A percentile compares a stretch with the other conserved stretches of the same genome.
Evolutionary conservation across 2,888 invertebrate species (phyloP).

Genomic region (Drosophila bunnanda): DNA sequence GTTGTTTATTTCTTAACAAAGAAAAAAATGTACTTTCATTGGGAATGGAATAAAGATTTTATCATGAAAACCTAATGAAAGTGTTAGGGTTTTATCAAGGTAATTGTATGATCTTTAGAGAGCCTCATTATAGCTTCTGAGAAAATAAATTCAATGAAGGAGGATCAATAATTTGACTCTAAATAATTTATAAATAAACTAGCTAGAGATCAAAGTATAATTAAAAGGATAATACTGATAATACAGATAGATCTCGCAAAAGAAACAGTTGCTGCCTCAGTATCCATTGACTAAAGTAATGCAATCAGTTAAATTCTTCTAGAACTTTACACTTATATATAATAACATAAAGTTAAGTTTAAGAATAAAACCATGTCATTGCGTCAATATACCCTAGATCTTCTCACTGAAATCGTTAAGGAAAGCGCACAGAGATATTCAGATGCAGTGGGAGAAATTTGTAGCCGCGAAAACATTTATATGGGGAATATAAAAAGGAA

Average conservation of each 20-base stretch:
- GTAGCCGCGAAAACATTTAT: slow-evolving; percentile 79
- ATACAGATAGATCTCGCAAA: not conserved
- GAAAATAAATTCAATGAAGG: too few species aligned
- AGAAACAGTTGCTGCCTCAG: not conserved
- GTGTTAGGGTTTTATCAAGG: too few species aligned
- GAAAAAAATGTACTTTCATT: too few species aligned
- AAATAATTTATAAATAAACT: not conserved
- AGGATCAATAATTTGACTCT: not conserved
- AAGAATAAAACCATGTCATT: too few species aligned
- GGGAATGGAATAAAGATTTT: too few species aligned
- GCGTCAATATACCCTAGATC: slow-evolving; percentile 23
- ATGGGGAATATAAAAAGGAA: slow-evolving; percentile 72
- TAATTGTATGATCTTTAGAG: too few species aligned
- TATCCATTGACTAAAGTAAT: not conserved
- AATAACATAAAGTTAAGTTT: not conserved
- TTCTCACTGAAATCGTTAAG: slow-evolving; percentile 9
- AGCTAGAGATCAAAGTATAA: not conserved
- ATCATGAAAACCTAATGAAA: too few species aligned
- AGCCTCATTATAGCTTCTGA: too few species aligned
- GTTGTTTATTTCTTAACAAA: too few species aligned
- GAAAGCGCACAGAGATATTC: slow-evolving; percentile 22
- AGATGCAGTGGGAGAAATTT: slow-evolving; percentile 63
- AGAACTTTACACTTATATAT: not conserved
- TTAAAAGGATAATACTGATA: not conserved
- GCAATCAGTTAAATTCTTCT: not conserved